A percentile compares a stretch with the other conserved stretches of the same genome.
Evolutionary conservation across 2,888 invertebrate genomes (phyloP).

Genomic region (Hoplodrina ambigua): DNA sequence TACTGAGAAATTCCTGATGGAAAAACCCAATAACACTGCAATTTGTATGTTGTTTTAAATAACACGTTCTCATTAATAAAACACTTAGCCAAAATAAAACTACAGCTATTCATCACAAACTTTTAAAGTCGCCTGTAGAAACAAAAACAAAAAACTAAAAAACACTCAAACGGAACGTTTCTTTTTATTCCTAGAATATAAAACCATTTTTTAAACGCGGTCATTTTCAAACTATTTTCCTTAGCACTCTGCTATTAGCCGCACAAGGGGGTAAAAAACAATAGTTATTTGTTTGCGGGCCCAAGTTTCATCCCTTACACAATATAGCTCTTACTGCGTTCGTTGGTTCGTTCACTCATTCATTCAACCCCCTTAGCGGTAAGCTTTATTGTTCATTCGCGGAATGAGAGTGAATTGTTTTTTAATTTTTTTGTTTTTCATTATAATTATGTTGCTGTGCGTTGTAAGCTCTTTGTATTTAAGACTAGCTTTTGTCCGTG

Average conservation of each 20-base stretch:
- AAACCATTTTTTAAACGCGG: constrained; percentile 45
- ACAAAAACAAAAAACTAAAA: constrained; percentile 5
- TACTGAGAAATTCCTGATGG: too few relatives aligned
- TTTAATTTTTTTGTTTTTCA: constrained; percentile 18
- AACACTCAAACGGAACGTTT: constrained; percentile 13
- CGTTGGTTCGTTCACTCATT: constrained; percentile 71
- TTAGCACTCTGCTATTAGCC: constrained; percentile 61
- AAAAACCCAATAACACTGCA: too few relatives aligned
- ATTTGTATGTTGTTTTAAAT: too few relatives aligned
- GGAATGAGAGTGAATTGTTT: constrained; percentile 49
- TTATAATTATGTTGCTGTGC: constrained; percentile 27
- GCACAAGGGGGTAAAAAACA: constrained; percentile 73
- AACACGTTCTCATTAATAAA: constrained; percentile 6
- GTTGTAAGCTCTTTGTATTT: constrained; percentile 6
- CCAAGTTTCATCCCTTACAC: constrained; percentile 83
- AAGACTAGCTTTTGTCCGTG: too few relatives aligned
- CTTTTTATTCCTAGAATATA: constrained; percentile 33
- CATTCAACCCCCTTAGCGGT: constrained; percentile 72
- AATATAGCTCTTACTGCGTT: constrained; percentile 78
- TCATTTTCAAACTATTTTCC: constrained; percentile 63
- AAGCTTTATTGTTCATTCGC: constrained; percentile 51
- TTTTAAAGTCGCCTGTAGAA: not conserved
- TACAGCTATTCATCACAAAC: constrained; percentile 5
- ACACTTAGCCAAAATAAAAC: not conserved
- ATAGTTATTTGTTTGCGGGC: constrained; percentile 78